phyloP scores from a whole-genome alignment of 2,113 vertebrate species.

The Centropristis striata region DNA sequence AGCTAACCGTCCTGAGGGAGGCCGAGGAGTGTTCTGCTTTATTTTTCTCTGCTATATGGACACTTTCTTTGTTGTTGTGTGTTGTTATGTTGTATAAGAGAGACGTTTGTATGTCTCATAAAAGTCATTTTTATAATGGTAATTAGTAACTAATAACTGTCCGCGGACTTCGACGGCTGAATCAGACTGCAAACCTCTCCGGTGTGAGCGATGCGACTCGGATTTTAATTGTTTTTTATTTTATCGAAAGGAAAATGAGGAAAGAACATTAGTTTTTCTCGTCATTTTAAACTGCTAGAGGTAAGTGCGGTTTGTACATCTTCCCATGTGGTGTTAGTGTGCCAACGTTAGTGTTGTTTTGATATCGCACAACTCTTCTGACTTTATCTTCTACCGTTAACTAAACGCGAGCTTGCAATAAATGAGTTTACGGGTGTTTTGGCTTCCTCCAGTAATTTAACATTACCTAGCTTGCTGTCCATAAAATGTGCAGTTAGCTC shows the following conservation, averaged over 20 bases:
- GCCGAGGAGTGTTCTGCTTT: slow-evolving; percentile 50
- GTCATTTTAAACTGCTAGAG: neutral
- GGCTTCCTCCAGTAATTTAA: neutral
- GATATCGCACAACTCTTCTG: neutral
- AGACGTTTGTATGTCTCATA: neutral
- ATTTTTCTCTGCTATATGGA: slow-evolving; percentile 26
- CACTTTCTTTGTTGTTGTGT: slow-evolving; percentile 48
- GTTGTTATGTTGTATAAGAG: neutral
- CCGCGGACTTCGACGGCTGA: neutral
- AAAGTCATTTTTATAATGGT: neutral
- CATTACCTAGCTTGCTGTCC: neutral
- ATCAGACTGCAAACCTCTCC: slow-evolving; percentile 9
- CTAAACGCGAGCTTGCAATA: neutral
- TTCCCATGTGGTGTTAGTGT: neutral
- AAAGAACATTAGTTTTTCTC: neutral
- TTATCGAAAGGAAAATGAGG: slow-evolving; percentile 13
- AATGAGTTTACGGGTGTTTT: neutral
- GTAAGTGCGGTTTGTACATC: slow-evolving; percentile 42
- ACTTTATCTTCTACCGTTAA: neutral
- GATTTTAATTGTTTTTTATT: slow-evolving; percentile 40
- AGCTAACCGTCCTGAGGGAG: slow-evolving; percentile 16
- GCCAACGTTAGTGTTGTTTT: neutral
- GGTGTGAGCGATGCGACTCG: slow-evolving; percentile 27
- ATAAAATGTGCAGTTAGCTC: neutral
- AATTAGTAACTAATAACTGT: neutral